A percentile compares a stretch with the other conserved stretches of the same genome.
These are phyloP conservation scores for Hystrix brachyura DNA, from an alignment of 2,113 vertebrate genomes.

Conservation along the genomic window DNA sequence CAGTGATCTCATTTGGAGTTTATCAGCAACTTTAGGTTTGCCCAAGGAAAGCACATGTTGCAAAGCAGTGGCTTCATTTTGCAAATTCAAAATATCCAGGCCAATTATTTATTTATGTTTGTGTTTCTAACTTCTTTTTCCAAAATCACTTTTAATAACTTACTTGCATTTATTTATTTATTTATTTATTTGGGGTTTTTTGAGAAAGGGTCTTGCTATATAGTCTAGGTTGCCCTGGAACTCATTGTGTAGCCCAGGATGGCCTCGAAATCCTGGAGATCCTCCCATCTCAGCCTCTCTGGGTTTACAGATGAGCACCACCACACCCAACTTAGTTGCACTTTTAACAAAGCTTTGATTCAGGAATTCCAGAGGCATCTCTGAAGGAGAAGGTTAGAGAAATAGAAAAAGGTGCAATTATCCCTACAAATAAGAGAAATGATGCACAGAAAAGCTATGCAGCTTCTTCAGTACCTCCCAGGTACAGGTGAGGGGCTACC, in stretches of 20 bases:
- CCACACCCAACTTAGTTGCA: neutral
- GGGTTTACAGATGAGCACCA: neutral
- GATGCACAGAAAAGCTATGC: neutral
- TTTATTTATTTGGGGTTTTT: neutral
- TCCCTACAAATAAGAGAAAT: neutral
- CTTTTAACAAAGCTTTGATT: constrained; percentile 17
- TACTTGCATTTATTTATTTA: neutral
- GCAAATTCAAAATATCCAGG: constrained; percentile 56
- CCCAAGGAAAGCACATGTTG: neutral
- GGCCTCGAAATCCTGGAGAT: neutral
- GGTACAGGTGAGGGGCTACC: neutral
- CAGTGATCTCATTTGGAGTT: neutral
- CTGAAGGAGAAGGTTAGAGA: neutral
- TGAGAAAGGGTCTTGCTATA: neutral
- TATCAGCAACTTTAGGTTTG: neutral
- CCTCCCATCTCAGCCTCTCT: neutral
- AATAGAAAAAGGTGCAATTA: neutral
- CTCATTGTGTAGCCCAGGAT: neutral
- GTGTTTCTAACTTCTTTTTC: constrained; percentile 17
- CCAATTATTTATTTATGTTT: neutral
- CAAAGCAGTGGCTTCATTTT: constrained; percentile 11
- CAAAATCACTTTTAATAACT: constrained; percentile 32
- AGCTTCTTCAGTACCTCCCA: neutral
- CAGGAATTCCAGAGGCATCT: neutral
- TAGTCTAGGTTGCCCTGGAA: neutral